Evolutionary conservation across 2,888 invertebrate genomes (phyloP).

Genomic region (Agonopterix alstromeriana): DNA sequence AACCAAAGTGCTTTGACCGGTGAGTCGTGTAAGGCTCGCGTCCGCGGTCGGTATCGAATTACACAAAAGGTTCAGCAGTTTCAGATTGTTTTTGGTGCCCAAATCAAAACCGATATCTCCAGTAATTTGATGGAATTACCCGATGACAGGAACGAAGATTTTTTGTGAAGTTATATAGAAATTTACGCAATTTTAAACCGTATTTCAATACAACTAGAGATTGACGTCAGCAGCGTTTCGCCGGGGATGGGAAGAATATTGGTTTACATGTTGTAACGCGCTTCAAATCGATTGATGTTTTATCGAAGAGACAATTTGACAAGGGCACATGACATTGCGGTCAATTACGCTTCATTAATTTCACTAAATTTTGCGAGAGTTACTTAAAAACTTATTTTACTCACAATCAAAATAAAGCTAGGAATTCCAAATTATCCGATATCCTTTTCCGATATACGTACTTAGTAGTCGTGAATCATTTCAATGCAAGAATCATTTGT

Average conservation of each 20-base stretch:
- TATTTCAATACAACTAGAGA: conserved; percentile 23
- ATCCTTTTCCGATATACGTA: background rate
- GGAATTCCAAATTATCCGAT: background rate
- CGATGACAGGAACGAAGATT: conserved; percentile 41
- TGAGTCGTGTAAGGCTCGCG: conserved; percentile 35
- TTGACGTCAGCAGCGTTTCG: conserved; percentile 4
- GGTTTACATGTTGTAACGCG: conserved; percentile 50
- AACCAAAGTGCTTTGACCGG: conserved; percentile 41
- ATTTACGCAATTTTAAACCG: conserved; percentile 24
- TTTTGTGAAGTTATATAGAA: conserved; percentile 13
- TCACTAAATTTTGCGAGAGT: conserved; percentile 37
- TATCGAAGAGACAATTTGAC: conserved; percentile 53
- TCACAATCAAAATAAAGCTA: too few species aligned
- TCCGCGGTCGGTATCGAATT: conserved; percentile 56
- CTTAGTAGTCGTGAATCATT: conserved; percentile 21
- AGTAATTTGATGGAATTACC: conserved; percentile 61
- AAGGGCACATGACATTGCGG: conserved; percentile 43
- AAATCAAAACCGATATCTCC: conserved; percentile 63
- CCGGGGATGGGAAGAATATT: conserved; percentile 36
- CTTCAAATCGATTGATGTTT: conserved; percentile 46
- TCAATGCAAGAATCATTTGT: conserved; percentile 20
- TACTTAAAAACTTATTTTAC: background rate
- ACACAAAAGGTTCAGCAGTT: conserved; percentile 60
- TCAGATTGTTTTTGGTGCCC: conserved; percentile 57
- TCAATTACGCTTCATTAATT: conserved; percentile 44